Conservation (phyloP, 1,140 invertebrate species). For the Monomorium pharaonis region DNA sequence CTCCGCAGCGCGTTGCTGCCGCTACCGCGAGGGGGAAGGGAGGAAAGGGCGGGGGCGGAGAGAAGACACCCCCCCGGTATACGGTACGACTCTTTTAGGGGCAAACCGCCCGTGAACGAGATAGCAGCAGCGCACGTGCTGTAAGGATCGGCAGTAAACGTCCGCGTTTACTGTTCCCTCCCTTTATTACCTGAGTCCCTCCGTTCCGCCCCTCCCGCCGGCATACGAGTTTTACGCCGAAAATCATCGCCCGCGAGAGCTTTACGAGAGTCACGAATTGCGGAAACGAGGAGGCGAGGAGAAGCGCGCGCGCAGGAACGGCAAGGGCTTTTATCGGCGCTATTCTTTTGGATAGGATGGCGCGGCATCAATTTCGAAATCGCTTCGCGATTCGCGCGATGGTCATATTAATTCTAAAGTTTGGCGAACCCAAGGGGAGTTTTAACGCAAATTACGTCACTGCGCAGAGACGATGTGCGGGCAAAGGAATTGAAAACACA, state of each 20-base stretch:
- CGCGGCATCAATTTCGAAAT: neutral
- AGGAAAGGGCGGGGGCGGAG: neutral
- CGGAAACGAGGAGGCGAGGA: constrained; percentile 24
- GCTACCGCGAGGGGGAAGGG: neutral
- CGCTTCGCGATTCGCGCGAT: neutral
- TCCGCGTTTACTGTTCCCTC: constrained; percentile 65
- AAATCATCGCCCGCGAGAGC: constrained; percentile 52
- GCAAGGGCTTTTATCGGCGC: constrained; percentile 4
- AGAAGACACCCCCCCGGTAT: neutral
- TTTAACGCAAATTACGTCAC: neutral
- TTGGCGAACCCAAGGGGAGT: neutral
- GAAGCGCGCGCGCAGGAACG: neutral
- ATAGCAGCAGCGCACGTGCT: constrained; percentile 74
- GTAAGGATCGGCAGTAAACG: constrained; percentile 69
- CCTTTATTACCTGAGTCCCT: constrained; percentile 49
- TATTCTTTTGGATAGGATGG: neutral
- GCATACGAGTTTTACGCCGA: constrained; percentile 33
- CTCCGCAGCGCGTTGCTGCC: too few relatives aligned
- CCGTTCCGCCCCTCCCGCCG: neutral
- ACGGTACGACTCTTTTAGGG: constrained; percentile 77
- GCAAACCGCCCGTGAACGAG: constrained; percentile 80
- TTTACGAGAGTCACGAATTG: constrained; percentile 46
- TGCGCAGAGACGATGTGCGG: neutral
- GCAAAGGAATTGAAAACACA: neutral
- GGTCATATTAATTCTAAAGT: neutral